Percentiles rank a stretch among this genome's conserved stretches.
Conservation (phyloP, 1,140 invertebrate species). For the Anastatus disparis region DNA sequence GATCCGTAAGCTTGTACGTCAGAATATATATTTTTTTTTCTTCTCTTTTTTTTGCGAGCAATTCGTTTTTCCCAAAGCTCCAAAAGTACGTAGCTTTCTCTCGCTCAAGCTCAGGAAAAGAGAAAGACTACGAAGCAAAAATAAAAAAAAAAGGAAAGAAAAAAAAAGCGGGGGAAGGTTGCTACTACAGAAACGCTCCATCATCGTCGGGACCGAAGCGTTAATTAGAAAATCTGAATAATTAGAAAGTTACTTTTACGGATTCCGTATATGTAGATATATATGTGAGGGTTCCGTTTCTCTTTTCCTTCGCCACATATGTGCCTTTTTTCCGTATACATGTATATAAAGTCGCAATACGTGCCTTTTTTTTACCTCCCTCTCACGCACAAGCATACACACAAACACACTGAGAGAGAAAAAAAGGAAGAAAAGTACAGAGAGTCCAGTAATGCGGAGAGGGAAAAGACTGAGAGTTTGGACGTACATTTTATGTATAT, state of each 20-base stretch:
- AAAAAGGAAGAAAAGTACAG: not conserved
- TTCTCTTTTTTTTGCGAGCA: constrained; percentile 7
- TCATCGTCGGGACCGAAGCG: constrained; percentile 60
- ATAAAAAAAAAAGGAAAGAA: too few relatives aligned
- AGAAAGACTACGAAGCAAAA: too few relatives aligned
- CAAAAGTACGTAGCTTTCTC: constrained; percentile 31
- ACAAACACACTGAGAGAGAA: not conserved
- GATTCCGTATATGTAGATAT: too few relatives aligned
- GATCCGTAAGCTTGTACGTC: constrained; percentile 15
- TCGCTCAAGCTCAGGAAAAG: too few relatives aligned
- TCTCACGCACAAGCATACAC: too few relatives aligned
- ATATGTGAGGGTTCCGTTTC: not conserved
- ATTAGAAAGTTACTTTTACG: constrained; percentile 65
- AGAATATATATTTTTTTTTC: not conserved
- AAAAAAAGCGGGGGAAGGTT: too few relatives aligned
- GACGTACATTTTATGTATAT: constrained; percentile 1
- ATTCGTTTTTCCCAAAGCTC: constrained; percentile 38
- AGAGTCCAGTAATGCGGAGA: not conserved
- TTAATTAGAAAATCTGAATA: constrained; percentile 68
- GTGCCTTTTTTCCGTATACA: too few relatives aligned
- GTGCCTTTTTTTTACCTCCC: not conserved
- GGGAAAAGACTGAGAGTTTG: constrained; percentile 23
- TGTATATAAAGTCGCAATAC: not conserved
- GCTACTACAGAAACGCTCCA: constrained; percentile 54
- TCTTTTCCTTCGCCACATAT: constrained; percentile 3